These are phyloP conservation scores for Grus americana DNA, from an alignment of 2,113 vertebrate genomes.

Conservation along the genomic window DNA sequence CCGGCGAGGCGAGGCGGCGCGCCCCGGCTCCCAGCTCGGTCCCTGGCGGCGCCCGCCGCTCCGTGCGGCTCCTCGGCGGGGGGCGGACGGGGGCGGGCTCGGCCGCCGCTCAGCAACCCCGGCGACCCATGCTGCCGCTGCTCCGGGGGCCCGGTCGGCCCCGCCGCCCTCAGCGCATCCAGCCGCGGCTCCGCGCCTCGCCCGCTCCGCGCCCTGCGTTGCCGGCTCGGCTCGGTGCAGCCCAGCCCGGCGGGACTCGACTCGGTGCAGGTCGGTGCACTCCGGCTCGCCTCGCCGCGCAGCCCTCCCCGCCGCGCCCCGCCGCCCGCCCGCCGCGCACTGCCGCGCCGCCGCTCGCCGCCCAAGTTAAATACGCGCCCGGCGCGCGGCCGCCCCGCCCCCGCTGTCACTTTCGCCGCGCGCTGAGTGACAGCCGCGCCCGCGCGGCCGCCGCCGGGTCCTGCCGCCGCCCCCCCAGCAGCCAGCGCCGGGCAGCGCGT, in stretches of 20 bases:
- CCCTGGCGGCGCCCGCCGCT: not conserved
- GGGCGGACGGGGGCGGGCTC: not conserved
- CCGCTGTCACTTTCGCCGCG: constrained; percentile 80
- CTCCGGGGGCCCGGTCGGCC: not conserved
- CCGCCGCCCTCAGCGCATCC: constrained; percentile 45
- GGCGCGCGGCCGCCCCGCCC: constrained; percentile 79
- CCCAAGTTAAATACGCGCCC: constrained; percentile 89
- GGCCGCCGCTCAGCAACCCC: not conserved
- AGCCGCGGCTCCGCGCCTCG: constrained; percentile 40
- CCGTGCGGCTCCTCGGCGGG: not conserved
- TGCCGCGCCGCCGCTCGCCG: constrained; percentile 75
- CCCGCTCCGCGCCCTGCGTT: not conserved
- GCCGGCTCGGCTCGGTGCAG: not conserved
- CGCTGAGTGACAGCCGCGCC: constrained; percentile 80
- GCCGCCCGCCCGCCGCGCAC: constrained; percentile 56
- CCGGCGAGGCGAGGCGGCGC: not conserved
- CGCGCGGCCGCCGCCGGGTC: constrained; percentile 35
- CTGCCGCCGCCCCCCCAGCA: not conserved
- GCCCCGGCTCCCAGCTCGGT: not conserved
- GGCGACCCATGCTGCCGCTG: not conserved
- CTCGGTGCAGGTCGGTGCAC: no score
- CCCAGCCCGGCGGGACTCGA: not conserved
- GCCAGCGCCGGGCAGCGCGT: no score
- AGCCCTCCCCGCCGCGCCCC: not conserved
- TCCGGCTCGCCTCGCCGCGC: no score